phyloP scores from a whole-genome alignment of 2,888 invertebrate species.

The Drosophila recens region DNA sequence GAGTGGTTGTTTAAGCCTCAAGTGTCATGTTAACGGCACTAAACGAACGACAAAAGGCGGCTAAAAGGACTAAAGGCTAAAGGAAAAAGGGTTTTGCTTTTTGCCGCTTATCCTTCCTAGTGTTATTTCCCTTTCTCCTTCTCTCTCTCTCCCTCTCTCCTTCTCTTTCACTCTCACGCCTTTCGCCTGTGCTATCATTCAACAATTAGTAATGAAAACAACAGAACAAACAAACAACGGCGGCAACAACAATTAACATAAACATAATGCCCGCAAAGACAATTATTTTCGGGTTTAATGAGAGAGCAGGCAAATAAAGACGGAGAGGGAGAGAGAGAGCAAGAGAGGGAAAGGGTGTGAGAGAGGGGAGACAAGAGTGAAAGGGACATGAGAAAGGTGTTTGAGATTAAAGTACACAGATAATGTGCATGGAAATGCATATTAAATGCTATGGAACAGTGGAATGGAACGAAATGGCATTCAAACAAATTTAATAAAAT shows the following conservation, averaged over 20 bases:
- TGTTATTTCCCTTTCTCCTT: not conserved
- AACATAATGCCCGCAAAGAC: conserved; percentile 68
- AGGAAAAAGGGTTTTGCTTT: conserved; percentile 51
- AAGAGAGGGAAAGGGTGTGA: not conserved
- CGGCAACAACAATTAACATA: conserved; percentile 55
- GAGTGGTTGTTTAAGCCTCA: conserved; percentile 66
- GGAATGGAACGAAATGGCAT: not conserved
- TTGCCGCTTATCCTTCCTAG: conserved; percentile 5
- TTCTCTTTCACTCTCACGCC: conserved; percentile 1
- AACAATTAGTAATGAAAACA: conserved; percentile 73
- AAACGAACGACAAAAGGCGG: conserved; percentile 45
- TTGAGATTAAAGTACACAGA: not conserved
- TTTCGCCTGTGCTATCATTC: conserved; percentile 49
- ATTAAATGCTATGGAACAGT: not conserved
- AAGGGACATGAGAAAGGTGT: not conserved
- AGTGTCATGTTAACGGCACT: conserved; percentile 76
- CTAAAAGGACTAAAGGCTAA: conserved; percentile 22
- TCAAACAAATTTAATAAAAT: not conserved
- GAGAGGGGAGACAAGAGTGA: not conserved
- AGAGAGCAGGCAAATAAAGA: not conserved
- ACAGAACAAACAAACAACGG: conserved; percentile 35
- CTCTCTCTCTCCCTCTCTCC: not conserved
- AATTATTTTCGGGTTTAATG: conserved; percentile 69
- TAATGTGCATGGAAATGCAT: not conserved
- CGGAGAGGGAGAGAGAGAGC: not conserved